Evolutionary conservation across 2,113 vertebrate genomes (phyloP), one percentile per base, ranked within the genome.

Genomic region (Ctenodactylus gundi): DNA sequence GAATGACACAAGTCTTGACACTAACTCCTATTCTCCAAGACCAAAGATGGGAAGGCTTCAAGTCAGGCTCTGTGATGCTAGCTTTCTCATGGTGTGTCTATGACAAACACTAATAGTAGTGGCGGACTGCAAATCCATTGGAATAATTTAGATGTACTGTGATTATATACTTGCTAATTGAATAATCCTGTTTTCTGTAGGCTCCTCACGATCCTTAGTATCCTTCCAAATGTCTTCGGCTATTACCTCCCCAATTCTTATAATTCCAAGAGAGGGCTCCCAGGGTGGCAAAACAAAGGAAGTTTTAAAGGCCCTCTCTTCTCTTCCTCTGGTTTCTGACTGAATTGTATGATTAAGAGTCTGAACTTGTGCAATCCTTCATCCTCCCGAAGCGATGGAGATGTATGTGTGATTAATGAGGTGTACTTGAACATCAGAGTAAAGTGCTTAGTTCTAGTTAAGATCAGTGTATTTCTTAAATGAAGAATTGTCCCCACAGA

Each of bases 331-430:
- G 49, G 11, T 51, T 91, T 67, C 36, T 21, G 46, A 65, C 67
- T 51, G 11, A 58, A 31, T 17, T 11, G 3, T 46, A 80, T n/a
- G 57, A 21, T 72, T 51, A 82, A 73, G 67, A 87, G 60, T 70
- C 60, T 31, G 51, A 27, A 68, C 21, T 21, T 44, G n/a, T 41
- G 29, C 1, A 15, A 20, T 70, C 53, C 57, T 64, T 62, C 41
- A 21, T 8, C 46, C 10, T 70, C 2, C 72, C 0, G 0, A 0
- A 1, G 4, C 18, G 62, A 62, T 29, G 0, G 67, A 21, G 62
- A 70, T 51, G 18, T 49, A 4, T 31, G 0, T 55, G 0, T 93
- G 15, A 46, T 72, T 55, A 55, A 92, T 6, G 91, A 93, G 64
- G 58, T 20, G 25, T 7, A 6, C 75, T 86, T 3, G 0, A 83